Evolutionary conservation across 2,888 invertebrate genomes (phyloP).

Genomic region (Ophion ellenae): DNA sequence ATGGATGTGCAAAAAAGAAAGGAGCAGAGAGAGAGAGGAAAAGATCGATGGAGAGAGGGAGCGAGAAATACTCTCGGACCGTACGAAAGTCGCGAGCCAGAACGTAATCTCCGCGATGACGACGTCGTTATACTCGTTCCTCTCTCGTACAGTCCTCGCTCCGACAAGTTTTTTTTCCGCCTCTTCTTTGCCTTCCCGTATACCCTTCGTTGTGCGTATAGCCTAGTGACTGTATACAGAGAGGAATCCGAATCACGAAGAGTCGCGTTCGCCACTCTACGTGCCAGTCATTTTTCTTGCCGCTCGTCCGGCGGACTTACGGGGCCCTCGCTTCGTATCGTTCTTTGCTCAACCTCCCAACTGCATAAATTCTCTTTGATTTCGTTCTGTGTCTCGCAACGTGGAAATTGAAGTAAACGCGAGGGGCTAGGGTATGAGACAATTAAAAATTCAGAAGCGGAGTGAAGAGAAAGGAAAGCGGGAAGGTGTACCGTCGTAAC

Average conservation of each 20-base stretch:
- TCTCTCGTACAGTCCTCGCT: slow-evolving; percentile 39
- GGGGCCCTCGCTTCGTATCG: background rate
- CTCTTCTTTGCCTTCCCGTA: slow-evolving; percentile 8
- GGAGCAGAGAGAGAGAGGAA: slow-evolving; percentile 22
- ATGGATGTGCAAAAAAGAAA: slow-evolving; percentile 27
- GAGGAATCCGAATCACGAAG: slow-evolving; percentile 49
- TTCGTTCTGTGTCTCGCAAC: slow-evolving; percentile 17
- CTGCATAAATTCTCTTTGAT: slow-evolving; percentile 48
- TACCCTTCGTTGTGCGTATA: slow-evolving; percentile 22
- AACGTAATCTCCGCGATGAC: slow-evolving; percentile 69
- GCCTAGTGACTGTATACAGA: slow-evolving; percentile 44
- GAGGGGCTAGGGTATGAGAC: background rate
- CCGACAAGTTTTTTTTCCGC: slow-evolving; percentile 48
- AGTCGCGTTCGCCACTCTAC: slow-evolving; percentile 42
- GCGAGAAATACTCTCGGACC: slow-evolving; percentile 31
- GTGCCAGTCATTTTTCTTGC: slow-evolving; percentile 40
- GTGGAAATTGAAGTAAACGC: background rate
- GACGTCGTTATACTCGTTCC: slow-evolving; percentile 68
- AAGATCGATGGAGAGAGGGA: background rate
- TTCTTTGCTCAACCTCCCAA: slow-evolving; percentile 9
- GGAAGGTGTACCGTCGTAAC: background rate
- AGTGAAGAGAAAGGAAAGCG: background rate
- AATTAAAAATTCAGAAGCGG: slow-evolving; percentile 36
- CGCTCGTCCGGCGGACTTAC: background rate
- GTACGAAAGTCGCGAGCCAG: slow-evolving; percentile 38